Conservation (phyloP, 2,797 vertebrate genomes). For the Cercopithecus diana region DNA sequence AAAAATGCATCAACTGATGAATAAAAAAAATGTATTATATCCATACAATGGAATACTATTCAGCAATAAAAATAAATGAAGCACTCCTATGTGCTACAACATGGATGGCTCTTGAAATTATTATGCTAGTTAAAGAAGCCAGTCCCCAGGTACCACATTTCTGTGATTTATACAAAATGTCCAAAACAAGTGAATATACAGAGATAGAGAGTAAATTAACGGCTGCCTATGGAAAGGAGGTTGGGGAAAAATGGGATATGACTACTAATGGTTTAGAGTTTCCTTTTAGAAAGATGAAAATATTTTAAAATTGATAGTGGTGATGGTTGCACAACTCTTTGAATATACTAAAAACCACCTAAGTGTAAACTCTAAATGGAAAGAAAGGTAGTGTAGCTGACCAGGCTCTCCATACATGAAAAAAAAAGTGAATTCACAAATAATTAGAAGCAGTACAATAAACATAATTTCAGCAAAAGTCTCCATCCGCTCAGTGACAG, state of each 20-base stretch:
- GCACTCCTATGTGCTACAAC: neutral
- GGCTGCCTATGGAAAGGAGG: neutral
- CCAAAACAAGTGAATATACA: neutral
- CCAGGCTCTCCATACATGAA: neutral
- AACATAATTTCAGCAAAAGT: neutral
- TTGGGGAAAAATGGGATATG: neutral
- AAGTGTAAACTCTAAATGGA: neutral
- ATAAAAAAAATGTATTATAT: neutral
- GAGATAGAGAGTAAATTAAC: neutral
- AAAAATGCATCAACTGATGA: neutral
- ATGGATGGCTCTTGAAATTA: neutral
- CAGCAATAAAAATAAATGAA: neutral
- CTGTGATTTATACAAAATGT: neutral
- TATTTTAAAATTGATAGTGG: neutral
- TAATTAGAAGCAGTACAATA: neutral
- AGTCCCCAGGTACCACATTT: neutral
- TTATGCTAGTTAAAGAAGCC: neutral
- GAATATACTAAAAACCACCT: neutral
- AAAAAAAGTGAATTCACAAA: neutral
- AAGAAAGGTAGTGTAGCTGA: neutral
- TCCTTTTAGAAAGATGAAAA: neutral
- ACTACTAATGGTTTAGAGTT: neutral
- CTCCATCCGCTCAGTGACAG: neutral
- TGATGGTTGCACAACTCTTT: neutral
- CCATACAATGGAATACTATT: neutral